Percentiles rank a stretch among this genome's conserved stretches.
These are phyloP conservation scores for Pachypsylla venusta DNA, from an alignment of 1,140 invertebrate species.

Conservation along the genomic window DNA sequence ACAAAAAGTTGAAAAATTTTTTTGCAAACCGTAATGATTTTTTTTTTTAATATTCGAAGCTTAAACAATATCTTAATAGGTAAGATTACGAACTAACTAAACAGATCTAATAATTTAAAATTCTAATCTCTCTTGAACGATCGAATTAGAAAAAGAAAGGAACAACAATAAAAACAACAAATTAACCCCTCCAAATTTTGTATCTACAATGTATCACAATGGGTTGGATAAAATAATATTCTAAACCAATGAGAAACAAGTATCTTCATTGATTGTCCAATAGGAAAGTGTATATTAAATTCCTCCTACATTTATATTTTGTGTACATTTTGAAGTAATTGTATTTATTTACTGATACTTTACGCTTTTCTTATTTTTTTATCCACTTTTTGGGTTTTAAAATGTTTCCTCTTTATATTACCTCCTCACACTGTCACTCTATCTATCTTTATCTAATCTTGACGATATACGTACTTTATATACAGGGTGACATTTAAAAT, in stretches of 20 bases:
- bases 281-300: neutral
- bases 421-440: neutral
- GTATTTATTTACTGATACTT: neutral
- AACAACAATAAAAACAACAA: conserved; percentile 5
- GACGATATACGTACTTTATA: no score
- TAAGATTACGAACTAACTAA: conserved; percentile 6
- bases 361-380: conserved; percentile 6
- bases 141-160: neutral
- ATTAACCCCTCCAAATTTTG: conserved; percentile 9
- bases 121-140: no score
- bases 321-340: neutral
- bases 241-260: neutral
- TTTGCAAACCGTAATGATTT: neutral
- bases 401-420: neutral
- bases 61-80: neutral
- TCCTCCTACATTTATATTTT: neutral
- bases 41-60: neutral
- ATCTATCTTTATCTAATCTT: no score
- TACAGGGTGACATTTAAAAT: no score
- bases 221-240: neutral
- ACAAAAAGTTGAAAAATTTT: neutral
- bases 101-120: neutral
- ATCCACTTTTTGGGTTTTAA: conserved; percentile 6
- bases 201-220: conserved; percentile 7
- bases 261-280: neutral